A percentile compares a stretch with the other conserved stretches of the same genome.
phyloP scores from a whole-genome alignment of 2,113 vertebrate genomes.

The Vimba vimba region DNA sequence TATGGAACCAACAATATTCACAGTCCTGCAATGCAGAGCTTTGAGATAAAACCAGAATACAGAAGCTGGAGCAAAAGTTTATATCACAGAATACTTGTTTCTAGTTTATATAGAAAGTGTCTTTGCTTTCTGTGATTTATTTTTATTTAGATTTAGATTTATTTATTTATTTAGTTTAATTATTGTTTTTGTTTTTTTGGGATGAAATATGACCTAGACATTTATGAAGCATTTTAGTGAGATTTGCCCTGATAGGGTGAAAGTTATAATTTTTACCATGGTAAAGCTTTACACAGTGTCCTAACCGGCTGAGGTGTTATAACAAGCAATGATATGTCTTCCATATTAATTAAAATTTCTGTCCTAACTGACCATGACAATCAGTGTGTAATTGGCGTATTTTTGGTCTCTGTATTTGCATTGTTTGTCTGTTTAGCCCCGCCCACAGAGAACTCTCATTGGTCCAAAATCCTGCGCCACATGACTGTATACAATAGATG shows the following conservation, averaged over 20 bases:
- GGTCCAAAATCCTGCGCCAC: neutral
- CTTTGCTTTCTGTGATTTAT: neutral
- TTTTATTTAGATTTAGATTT: neutral
- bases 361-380: too few species aligned
- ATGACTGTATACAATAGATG: neutral
- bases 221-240: neutral
- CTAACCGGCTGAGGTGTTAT: neutral
- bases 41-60: neutral
- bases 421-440: neutral
- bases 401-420: neutral
- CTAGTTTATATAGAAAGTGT: neutral
- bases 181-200: too few species aligned
- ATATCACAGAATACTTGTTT: neutral
- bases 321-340: neutral
- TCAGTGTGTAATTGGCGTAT: neutral
- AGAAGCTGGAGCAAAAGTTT: neutral
- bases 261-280: neutral
- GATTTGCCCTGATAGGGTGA: neutral
- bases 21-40: neutral
- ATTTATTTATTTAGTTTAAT: neutral
- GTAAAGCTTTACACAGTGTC: neutral
- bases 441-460: slow-evolving; percentile 2
- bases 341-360: neutral
- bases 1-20: neutral
- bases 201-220: neutral